Conservation (phyloP, 2,113 vertebrate species). For the Alligator mississippiensis region DNA sequence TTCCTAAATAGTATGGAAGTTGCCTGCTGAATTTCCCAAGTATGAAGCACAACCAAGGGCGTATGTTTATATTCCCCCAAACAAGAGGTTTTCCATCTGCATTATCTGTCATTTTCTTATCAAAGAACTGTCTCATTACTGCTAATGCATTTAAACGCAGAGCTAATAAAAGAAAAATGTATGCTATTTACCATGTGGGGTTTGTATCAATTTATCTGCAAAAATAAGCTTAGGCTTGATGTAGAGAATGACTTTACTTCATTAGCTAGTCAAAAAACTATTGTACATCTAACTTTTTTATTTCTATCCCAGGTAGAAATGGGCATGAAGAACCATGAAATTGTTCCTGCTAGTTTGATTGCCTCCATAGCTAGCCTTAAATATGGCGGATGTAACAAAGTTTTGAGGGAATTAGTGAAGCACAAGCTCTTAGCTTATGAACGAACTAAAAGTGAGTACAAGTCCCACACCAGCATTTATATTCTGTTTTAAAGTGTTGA, state of each 20-base stretch:
- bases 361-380: conserved; percentile 96
- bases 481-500: not conserved
- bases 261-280: not conserved
- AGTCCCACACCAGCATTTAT: not conserved
- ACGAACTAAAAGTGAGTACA: conserved; percentile 88
- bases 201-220: not conserved
- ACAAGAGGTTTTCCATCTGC: not conserved
- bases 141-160: not conserved
- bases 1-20: not conserved
- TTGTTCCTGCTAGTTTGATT: conserved; percentile 92
- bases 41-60: not conserved
- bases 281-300: not conserved
- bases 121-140: not conserved
- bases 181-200: too few species aligned
- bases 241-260: too few species aligned
- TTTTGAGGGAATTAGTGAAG: conserved; percentile 91
- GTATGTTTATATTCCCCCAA: not conserved
- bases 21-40: not conserved
- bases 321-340: conserved; percentile 99
- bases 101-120: not conserved
- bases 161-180: not conserved
- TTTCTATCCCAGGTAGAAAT: conserved; percentile 93
- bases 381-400: conserved; percentile 96
- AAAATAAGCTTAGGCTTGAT: not conserved
- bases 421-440: conserved; percentile 93